phyloP scores from a whole-genome alignment of 1,140 invertebrate genomes.

The Hypothenemus hampei region DNA sequence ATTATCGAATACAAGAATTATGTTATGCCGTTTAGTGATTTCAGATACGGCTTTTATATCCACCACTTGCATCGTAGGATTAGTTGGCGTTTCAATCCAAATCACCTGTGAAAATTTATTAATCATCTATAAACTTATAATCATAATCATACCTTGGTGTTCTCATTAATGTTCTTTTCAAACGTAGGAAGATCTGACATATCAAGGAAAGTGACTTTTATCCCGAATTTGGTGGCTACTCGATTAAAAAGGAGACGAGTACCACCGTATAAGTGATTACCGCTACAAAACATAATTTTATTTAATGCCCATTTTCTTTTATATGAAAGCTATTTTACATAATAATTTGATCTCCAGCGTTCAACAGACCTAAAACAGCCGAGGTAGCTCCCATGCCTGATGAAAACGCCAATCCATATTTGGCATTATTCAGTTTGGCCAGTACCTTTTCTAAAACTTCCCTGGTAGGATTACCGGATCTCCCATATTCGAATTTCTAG shows the following conservation, averaged over 20 bases:
- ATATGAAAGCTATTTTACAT: constrained; percentile 1
- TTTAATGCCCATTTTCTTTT: too few relatives aligned
- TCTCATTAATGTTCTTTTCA: constrained; percentile 65
- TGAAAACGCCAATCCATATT: constrained; percentile 80
- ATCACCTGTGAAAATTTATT: constrained; percentile 48
- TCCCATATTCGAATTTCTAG: constrained; percentile 86
- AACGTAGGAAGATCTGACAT: constrained; percentile 64
- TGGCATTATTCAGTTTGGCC: constrained; percentile 84
- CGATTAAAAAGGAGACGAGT: constrained; percentile 65
- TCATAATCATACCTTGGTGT: constrained; percentile 69
- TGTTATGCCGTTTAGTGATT: constrained; percentile 54
- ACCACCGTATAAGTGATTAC: constrained; percentile 95
- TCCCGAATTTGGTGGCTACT: constrained; percentile 61
- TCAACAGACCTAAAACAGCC: constrained; percentile 68
- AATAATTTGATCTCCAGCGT: constrained; percentile 84
- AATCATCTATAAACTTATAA: too few relatives aligned
- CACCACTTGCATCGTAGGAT: constrained; percentile 87
- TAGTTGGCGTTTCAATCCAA: constrained; percentile 98
- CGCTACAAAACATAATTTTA: constrained; percentile 46
- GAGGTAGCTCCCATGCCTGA: constrained; percentile 87
- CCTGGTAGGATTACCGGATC: constrained; percentile 93
- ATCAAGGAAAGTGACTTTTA: constrained; percentile 79
- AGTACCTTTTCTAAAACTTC: constrained; percentile 84
- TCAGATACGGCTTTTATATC: constrained; percentile 78
- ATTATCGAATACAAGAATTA: constrained; percentile 92